Percentiles rank a stretch among this genome's conserved stretches.
phyloP scores from a whole-genome alignment of 64 coral and sea anemone species.

The Trachythela sp. region DNA sequence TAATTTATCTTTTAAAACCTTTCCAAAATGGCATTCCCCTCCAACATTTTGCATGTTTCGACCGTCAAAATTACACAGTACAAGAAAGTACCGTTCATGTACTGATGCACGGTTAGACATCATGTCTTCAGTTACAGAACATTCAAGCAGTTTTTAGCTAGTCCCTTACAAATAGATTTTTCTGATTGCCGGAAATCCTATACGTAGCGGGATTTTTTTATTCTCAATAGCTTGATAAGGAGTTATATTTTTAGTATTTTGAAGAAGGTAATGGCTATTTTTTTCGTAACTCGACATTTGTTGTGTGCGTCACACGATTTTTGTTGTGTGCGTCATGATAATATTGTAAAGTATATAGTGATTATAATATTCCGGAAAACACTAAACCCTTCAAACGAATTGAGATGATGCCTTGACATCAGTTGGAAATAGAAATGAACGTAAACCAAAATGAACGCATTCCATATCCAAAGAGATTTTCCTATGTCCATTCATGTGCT shows the following conservation, averaged over 20 bases:
- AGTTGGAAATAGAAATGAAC: too few species aligned
- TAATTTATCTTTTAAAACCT: too few species aligned
- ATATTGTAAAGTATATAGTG: too few species aligned
- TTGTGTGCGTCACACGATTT: not conserved
- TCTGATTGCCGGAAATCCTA: not conserved
- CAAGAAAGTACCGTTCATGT: not conserved
- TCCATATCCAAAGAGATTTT: too few species aligned
- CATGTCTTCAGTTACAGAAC: not conserved
- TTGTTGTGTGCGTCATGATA: not conserved
- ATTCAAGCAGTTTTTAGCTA: not conserved
- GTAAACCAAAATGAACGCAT: too few species aligned
- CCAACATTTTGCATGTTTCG: too few species aligned
- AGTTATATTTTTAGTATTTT: not conserved
- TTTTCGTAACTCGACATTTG: not conserved
- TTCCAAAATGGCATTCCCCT: too few species aligned
- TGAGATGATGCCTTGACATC: too few species aligned
- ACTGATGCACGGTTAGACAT: not conserved
- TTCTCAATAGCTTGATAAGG: not conserved
- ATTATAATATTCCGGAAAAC: too few species aligned
- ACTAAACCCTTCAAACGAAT: too few species aligned
- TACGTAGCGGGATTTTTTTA: not conserved
- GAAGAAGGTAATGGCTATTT: not conserved
- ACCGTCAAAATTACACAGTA: too few species aligned
- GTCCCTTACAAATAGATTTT: not conserved
- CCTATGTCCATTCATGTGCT: too few species aligned